Base-by-base conservation (phyloP, 2,888 invertebrate genomes). In the Norana najaformis region DNA sequence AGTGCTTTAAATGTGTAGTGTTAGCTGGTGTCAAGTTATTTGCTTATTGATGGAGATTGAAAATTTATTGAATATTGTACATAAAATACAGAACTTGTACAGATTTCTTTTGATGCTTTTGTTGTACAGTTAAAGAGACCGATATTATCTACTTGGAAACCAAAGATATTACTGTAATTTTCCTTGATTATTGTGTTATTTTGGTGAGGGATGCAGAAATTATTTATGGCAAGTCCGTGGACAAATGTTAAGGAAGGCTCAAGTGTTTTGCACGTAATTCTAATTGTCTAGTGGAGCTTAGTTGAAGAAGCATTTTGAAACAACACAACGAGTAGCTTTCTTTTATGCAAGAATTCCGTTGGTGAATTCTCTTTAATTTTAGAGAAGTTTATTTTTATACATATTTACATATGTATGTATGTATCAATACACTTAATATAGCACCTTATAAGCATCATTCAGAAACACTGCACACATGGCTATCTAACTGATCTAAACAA, bases 31-130 rank as follows among this genome's bases (percentile, higher is more conserved):
- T 69, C 69, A 69, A 30, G 69, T 69, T n/a, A 69, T n/a, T n/a
- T 69, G 69, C 69, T 69, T 69, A 69, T 69, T 69, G 69, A n/a
- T 69, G 69, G 69, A 69, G 69, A 69, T 69, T 69, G 69, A 69
- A 69, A 69, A n/a, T 69, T n/a, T 69, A n/a, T n/a, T n/a, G 69
- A 69, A 69, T 69, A 69, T 69, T 69, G 69, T 69, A 69, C 30
- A 69, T 69, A 69, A 69, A 69, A 69, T 69, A 8, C 69, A 69
- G 69, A 69, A 69, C 69, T 69, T 69, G 69, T 69, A 69, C 69
- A 69, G 69, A n/a, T 69, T 69, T 69, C 69, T n/a, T n/a, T 69
- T 30, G n/a, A 69, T 69, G 69, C 6, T 69, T n/a, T 69, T 69
- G 30, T 69, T 69, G 69, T 69, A 69, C 69, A 69, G 69, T 69